A percentile compares a stretch with the other conserved stretches of the same genome.
These are phyloP conservation scores for Mesitornis unicolor DNA, from an alignment of 2,113 vertebrate species.

Conservation along the genomic window DNA sequence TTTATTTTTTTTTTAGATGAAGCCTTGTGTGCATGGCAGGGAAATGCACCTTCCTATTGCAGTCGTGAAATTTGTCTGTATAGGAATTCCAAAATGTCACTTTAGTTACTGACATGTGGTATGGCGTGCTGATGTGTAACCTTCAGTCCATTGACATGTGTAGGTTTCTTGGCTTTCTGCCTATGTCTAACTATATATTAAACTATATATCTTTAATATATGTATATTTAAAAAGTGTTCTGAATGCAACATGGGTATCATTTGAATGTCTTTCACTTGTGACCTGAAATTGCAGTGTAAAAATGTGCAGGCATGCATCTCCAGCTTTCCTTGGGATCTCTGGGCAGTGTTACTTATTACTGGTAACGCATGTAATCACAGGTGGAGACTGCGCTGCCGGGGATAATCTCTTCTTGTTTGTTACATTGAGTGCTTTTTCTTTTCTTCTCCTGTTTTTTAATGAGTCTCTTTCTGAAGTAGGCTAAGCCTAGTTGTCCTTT, in stretches of 20 bases:
- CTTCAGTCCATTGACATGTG: not conserved
- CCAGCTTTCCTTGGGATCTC: not conserved
- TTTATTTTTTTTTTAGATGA: not conserved
- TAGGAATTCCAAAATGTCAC: not conserved
- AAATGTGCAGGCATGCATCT: not conserved
- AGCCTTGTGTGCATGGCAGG: not conserved
- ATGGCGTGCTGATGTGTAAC: not conserved
- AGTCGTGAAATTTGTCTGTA: not conserved
- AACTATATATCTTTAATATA: not conserved
- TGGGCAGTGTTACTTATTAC: not conserved
- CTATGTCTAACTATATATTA: not conserved
- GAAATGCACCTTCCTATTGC: not conserved
- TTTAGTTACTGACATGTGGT: not conserved
- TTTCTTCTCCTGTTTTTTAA: slow-evolving; percentile 16
- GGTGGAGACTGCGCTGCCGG: not conserved
- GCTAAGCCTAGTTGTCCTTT: slow-evolving; percentile 47
- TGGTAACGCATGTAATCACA: not conserved
- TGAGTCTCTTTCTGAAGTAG: slow-evolving; percentile 21
- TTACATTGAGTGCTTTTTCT: slow-evolving; percentile 25
- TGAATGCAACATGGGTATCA: not conserved
- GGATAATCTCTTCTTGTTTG: slow-evolving; percentile 42
- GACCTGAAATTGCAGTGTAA: not conserved
- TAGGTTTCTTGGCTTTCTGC: not conserved
- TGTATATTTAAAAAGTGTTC: not conserved
- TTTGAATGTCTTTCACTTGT: not conserved